These are phyloP conservation scores for Heterotis niloticus DNA, from an alignment of 2,113 vertebrate genomes.

Conservation along the genomic window DNA sequence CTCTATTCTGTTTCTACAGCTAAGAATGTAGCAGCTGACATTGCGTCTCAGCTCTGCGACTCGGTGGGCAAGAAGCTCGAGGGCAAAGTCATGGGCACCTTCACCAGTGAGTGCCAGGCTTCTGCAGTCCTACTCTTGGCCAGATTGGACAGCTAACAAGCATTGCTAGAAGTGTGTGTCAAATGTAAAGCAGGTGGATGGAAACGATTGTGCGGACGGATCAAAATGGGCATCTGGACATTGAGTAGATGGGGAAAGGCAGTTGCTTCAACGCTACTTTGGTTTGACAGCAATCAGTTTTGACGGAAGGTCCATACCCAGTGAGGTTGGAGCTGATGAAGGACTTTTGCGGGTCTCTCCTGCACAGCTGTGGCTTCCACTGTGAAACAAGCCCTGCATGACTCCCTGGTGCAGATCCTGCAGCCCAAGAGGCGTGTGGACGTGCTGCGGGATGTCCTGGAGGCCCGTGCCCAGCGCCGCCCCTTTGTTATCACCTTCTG, in stretches of 20 bases:
- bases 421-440: slow-evolving; percentile 94
- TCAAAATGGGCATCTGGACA: neutral
- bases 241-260: neutral
- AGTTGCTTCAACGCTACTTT: neutral
- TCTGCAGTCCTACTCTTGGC: no score
- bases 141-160: no score
- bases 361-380: slow-evolving; percentile 86
- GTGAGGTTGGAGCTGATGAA: rapidly evolving
- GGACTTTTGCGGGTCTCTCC: neutral
- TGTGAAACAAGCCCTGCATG: slow-evolving; percentile 92
- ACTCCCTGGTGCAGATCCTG: slow-evolving; percentile 93
- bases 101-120: slow-evolving; percentile 82
- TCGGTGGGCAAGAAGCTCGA: slow-evolving; percentile 96
- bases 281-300: neutral
- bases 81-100: slow-evolving; percentile 98
- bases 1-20: slow-evolving; percentile 55
- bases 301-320: neutral
- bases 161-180: no score
- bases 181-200: no score
- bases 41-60: slow-evolving; percentile 86
- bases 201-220: no score
- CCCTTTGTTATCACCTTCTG: slow-evolving; percentile 94
- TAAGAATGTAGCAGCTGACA: slow-evolving; percentile 96
- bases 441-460: slow-evolving; percentile 89
- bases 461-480: slow-evolving; percentile 77